These are phyloP conservation scores for Bombus polaris DNA, from an alignment of 1,140 invertebrate species.

Conservation along the genomic window DNA sequence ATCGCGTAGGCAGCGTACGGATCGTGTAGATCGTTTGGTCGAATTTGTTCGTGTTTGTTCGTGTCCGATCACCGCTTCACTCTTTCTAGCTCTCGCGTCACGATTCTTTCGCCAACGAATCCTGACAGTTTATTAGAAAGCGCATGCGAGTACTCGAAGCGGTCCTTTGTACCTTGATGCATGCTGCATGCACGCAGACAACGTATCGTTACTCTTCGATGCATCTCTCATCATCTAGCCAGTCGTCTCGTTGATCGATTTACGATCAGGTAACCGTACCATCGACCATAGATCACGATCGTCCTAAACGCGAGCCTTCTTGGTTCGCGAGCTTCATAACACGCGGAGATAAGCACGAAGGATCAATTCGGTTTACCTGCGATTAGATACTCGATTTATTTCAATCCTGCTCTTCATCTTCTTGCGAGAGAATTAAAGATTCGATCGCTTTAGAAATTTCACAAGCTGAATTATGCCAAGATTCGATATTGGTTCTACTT, in stretches of 20 bases:
- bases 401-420: not conserved
- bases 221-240: slow-evolving; percentile 55
- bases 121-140: slow-evolving; percentile 16
- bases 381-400: not conserved
- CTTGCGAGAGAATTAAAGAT: not conserved
- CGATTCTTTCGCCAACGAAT: not conserved
- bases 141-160: slow-evolving; percentile 59
- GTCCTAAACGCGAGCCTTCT: slow-evolving; percentile 5
- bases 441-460: not conserved
- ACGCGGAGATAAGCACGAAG: not conserved
- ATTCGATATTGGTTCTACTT: not conserved
- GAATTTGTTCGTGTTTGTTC: slow-evolving; percentile 53
- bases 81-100: not conserved
- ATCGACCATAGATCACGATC: slow-evolving; percentile 35
- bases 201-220: slow-evolving; percentile 45
- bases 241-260: slow-evolving; percentile 40
- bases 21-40: slow-evolving; percentile 12
- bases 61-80: slow-evolving; percentile 34
- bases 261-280: slow-evolving; percentile 48
- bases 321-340: not conserved
- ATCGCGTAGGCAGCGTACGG: not conserved
- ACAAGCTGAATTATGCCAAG: not conserved
- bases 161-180: slow-evolving; percentile 47
- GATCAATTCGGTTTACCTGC: slow-evolving; percentile 25
- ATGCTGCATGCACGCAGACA: slow-evolving; percentile 67